Evolutionary conservation across 2,888 invertebrate species (phyloP), one percentile per base, ranked within the genome.

Genomic region (Eremobia ochroleuca): DNA sequence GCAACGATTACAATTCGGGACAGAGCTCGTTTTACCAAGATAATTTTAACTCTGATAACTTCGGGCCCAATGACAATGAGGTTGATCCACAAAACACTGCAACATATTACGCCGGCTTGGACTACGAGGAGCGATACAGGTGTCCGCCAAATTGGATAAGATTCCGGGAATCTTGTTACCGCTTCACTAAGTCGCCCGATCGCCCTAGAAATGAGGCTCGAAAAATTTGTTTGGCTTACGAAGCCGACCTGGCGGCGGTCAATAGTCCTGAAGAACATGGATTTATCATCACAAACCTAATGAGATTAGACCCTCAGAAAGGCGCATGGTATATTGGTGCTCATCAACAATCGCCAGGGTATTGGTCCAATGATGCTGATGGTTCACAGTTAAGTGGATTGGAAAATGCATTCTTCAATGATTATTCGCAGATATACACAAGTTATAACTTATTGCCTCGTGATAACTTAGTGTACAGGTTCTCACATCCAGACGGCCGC

Each of bases 131-230:
- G 82, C 91, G 96, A 67, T 96, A 95, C 82, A 93, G 88, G 75
- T 99, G 99, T 94, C 99, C 99, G 0, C 98, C 98, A 73, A 97
- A 98, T 93, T 99, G 99, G 99, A 95, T 98, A n/a, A 97, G 97
- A 49, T 98, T 97, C 91, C 97, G 98, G 85, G 98, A 98, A 81
- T 98, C 98, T 0, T 99, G 99, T 94, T 99, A 99, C 93, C 98
- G 98, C 71, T 99, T 99, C 91, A 98, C 98, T 5, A 98, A 98
- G 90, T 99, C 99, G 9, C 99, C 99, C 0, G 97, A 98, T 88
- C 98, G 98, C 76, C 98, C 97, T 62, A 97, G 98, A 91, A 98
- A 97, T 88, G 99, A 99, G 89, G 99, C 99, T 0, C 97, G 98
- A 87, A 97, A 97, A 90, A 98, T 98, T 88, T 99, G 99, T 92